phyloP scores from a whole-genome alignment of 2,888 invertebrate genomes.

The Phlogophora meticulosa region DNA sequence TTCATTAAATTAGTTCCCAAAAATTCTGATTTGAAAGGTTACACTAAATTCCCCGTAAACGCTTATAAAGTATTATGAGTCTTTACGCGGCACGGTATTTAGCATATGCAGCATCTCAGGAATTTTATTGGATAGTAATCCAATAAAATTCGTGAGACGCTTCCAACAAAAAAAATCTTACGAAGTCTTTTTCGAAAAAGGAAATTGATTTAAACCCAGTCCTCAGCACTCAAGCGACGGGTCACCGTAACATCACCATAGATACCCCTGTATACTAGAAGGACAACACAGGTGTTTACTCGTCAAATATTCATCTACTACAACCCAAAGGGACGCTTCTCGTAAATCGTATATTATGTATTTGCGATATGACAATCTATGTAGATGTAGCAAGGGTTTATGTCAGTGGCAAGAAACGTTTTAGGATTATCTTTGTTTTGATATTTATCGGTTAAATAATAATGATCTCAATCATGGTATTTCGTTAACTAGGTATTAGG shows the following conservation, averaged over 20 bases:
- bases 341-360: slow-evolving; percentile 42
- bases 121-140: too few species aligned
- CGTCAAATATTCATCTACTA: slow-evolving; percentile 50
- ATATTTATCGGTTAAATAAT: slow-evolving; percentile 3
- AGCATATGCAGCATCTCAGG: too few species aligned
- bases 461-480: background rate
- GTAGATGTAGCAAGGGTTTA: slow-evolving; percentile 2
- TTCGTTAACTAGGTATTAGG: background rate
- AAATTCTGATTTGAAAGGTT: too few species aligned
- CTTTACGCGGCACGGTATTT: too few species aligned
- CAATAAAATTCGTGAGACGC: too few species aligned
- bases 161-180: slow-evolving; percentile 1
- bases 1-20: too few species aligned
- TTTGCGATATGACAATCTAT: slow-evolving; percentile 39
- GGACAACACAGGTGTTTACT: slow-evolving; percentile 38
- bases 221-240: slow-evolving; percentile 3
- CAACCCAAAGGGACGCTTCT: slow-evolving; percentile 42
- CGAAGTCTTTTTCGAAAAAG: background rate
- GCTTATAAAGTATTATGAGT: too few species aligned
- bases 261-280: slow-evolving; percentile 21
- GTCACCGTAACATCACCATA: slow-evolving; percentile 15
- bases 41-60: too few species aligned
- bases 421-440: slow-evolving; percentile 5
- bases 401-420: slow-evolving; percentile 3
- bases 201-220: slow-evolving; percentile 15